Conservation (phyloP, 2,888 invertebrate species). For the Nesidiocoris tenuis region DNA sequence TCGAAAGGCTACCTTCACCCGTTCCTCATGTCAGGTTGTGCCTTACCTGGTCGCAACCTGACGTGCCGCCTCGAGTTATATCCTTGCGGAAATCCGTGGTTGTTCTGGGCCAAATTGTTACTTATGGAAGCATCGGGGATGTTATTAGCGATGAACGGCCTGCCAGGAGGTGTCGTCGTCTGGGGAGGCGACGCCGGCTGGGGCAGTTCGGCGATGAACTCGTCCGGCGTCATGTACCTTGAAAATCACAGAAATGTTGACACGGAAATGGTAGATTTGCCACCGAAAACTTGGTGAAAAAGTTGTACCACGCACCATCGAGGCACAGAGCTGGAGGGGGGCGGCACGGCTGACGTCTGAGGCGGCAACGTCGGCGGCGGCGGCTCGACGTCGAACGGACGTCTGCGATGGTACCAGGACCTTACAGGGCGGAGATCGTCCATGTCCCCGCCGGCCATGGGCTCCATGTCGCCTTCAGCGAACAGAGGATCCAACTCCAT, state of each 20-base stretch:
- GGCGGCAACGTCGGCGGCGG: not conserved
- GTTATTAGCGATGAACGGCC: not conserved
- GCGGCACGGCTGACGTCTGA: not conserved
- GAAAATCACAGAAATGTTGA: too few relatives aligned
- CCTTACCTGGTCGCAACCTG: not conserved
- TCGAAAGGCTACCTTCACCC: too few relatives aligned
- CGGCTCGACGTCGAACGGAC: conserved; percentile 9
- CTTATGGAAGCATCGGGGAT: not conserved
- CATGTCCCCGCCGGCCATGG: conserved; percentile 15
- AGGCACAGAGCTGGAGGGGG: not conserved
- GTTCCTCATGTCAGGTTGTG: too few relatives aligned
- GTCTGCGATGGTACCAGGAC: conserved; percentile 19
- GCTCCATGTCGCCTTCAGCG: conserved; percentile 62
- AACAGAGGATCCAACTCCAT: conserved; percentile 67
- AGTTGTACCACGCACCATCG: too few relatives aligned
- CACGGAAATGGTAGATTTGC: too few relatives aligned
- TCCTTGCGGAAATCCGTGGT: conserved; percentile 2
- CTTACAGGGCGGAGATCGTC: conserved; percentile 17
- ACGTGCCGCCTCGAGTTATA: not conserved
- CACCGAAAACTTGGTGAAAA: too few relatives aligned
- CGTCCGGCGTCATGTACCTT: not conserved
- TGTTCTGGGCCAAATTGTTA: too few relatives aligned
- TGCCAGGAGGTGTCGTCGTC: not conserved
- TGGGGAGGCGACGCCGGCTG: not conserved
- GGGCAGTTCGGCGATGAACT: not conserved